phyloP scores from a whole-genome alignment of 2,888 invertebrate species.

The Mesopsocus fuscifrons region DNA sequence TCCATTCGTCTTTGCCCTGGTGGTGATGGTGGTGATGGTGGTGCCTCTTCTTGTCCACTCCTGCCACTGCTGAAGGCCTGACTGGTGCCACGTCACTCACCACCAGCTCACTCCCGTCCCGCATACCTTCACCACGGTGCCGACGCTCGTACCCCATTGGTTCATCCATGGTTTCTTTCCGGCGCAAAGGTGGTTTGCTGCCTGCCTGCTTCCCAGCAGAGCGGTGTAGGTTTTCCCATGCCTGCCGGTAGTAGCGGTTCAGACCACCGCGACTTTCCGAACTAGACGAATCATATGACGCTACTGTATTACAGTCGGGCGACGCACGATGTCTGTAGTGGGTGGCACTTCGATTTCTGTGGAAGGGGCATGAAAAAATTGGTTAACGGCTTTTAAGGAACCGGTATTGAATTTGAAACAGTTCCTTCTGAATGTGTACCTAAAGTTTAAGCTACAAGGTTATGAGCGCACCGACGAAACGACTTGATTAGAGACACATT shows the following conservation, averaged over 20 bases:
- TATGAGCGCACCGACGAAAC: too few species aligned
- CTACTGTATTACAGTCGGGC: constrained; percentile 79
- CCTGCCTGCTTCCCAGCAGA: constrained; percentile 41
- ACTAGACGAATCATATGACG: constrained; percentile 73
- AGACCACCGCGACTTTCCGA: constrained; percentile 66
- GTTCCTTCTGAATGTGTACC: too few species aligned
- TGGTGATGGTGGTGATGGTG: constrained; percentile 59
- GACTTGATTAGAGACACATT: too few species aligned
- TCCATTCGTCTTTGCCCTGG: constrained; percentile 21
- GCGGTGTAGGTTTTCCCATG: constrained; percentile 84
- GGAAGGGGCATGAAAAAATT: too few species aligned
- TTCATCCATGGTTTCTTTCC: constrained; percentile 53
- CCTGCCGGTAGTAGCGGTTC: constrained; percentile 75
- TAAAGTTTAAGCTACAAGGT: too few species aligned
- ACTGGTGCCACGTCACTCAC: constrained; percentile 37
- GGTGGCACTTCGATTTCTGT: constrained; percentile 51
- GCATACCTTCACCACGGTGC: constrained; percentile 30
- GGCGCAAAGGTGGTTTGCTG: constrained; percentile 34
- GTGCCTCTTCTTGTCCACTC: constrained; percentile 42
- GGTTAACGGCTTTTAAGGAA: too few species aligned
- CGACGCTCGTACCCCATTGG: constrained; percentile 26
- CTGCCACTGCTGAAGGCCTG: constrained; percentile 20
- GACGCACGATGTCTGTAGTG: constrained; percentile 77
- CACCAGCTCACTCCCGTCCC: constrained; percentile 59
- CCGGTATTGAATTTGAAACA: too few species aligned